Base-by-base conservation (phyloP, 2,888 invertebrate species). In the Myopa tessellatipennis region DNA sequence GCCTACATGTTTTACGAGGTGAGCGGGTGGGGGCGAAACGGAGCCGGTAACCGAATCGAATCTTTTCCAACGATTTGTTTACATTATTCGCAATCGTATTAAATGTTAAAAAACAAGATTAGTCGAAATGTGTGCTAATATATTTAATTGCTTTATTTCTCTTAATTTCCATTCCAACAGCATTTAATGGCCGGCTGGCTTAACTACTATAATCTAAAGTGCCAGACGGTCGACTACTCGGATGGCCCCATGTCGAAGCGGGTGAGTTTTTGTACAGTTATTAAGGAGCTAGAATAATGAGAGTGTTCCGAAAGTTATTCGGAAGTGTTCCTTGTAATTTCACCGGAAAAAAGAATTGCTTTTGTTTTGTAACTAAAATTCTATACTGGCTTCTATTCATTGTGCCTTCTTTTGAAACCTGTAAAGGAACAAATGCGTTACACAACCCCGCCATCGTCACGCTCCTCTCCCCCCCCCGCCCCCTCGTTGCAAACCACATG, bases 221-320 rank as follows among this genome's bases (percentile, higher is more conserved):
- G 98, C 87, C 96, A 98, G 89, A 97, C 97, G 0, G 97, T 98
- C 40, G 98, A 98, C 90, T 98, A 98, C 90, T 96, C 96, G 45
- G 92, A 93, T 85, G 94, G 93, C 85, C 94, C 92, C 75, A 93
- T 94, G 88, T 96, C 96, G n/a, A 90, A 94, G 87, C 92, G 96
- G 91, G 96, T 97, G 90, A 93, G 94, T 82, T 34, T 45, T 52
- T 26, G 55, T n/a, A 10, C n/a, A 26, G 26, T 70, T 40, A 34
- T 38, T 61, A 45, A 45, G 10, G 1, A 45, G 45, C 10, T 26
- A 26, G 26, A 26, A 26, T 26, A 26, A 2, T 26, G 26, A 26
- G 26, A 26, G 50, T 50, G 50, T 50, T 14, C 14, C 8, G 8
- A 1, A 50, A 50, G 14, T 50, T 50, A 50, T 55, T 55, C 16